Evolutionary conservation across 2,113 vertebrate genomes (phyloP).

Genomic region (Leptobrachium leishanense): DNA sequence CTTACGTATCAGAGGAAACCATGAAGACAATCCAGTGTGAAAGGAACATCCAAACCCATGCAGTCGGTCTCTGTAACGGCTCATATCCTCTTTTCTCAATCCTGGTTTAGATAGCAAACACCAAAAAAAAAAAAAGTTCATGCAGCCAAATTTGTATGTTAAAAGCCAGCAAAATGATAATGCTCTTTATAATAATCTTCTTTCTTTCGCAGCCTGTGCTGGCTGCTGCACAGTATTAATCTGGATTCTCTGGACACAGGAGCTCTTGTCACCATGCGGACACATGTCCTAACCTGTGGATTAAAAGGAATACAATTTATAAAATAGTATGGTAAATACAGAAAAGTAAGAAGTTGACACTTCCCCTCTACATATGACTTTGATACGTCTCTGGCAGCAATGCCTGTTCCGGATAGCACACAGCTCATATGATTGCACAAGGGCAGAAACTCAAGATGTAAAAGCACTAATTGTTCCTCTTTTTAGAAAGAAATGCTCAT

Average conservation of each 20-base stretch:
- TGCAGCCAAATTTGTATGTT: not conserved
- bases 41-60: not conserved
- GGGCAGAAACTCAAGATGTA: not conserved
- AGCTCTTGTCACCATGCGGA: not conserved
- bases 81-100: not conserved
- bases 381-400: no score
- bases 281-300: not conserved
- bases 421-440: no score
- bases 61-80: not conserved
- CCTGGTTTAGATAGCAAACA: not conserved
- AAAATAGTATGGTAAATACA: not conserved
- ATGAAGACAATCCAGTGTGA: not conserved
- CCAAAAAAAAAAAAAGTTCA: not conserved
- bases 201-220: not conserved
- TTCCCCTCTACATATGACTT: not conserved
- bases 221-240: not conserved
- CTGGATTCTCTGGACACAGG: not conserved
- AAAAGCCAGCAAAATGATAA: not conserved
- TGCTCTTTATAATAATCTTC: not conserved
- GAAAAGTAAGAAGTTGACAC: not conserved
- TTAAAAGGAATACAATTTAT: not conserved
- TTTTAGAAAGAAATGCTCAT: not conserved
- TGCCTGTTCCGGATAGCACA: no score
- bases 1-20: conserved; percentile 24
- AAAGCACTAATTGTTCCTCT: not conserved